Base-by-base conservation (phyloP, 1,140 invertebrate species). In the Popillia japonica region DNA sequence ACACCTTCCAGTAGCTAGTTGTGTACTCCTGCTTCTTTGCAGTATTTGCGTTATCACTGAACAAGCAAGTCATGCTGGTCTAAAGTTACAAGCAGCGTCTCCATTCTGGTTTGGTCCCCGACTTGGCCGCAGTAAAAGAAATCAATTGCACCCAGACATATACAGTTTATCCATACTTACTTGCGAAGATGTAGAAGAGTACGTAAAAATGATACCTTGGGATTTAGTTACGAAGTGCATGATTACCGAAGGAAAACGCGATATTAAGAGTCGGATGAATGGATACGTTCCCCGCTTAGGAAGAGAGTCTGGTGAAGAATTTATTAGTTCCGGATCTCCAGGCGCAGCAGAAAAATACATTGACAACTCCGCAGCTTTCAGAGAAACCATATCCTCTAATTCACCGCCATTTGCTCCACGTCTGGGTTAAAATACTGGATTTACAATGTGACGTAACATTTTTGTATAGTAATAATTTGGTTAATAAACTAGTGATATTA, bases 261-360 rank as follows among this genome's bases (percentile, higher is more conserved):
- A 74, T 41, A 44, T 40, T 17, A 74, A 44, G 17, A 74, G 27
- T 40, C 48, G 41, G 27, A 34, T 55, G 14, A 48, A 44, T n/a
- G 23, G 9, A 10, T 76, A 48, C 22, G 27, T 55, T 22, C 75
- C 75, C 0, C 41, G 75, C 17, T 14, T 76, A n/a, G 75, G 75
- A 76, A 76, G 75, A 55, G 75, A 76, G 10, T 76, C 75, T 40
- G 75, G 75, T 23, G 75, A 76, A 48, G 75, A 76, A 76, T 76
- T 76, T 42, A 42, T 55, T 11, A 76, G 20, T n/a, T 40, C 72
- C 8, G 61, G 22, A 22, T 3, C 22, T 34, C 14, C 72, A 6
- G 72, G 72, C 40, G 41, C 14, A 34, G 22, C n/a, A 17, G 20
- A 74, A 0, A 41, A 41, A 10, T 74, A 40, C 11, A 23, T 17